Percentiles rank a stretch among this genome's conserved stretches.
Conservation (phyloP, 2,797 vertebrate species). For the Lateolabrax maculatus region DNA sequence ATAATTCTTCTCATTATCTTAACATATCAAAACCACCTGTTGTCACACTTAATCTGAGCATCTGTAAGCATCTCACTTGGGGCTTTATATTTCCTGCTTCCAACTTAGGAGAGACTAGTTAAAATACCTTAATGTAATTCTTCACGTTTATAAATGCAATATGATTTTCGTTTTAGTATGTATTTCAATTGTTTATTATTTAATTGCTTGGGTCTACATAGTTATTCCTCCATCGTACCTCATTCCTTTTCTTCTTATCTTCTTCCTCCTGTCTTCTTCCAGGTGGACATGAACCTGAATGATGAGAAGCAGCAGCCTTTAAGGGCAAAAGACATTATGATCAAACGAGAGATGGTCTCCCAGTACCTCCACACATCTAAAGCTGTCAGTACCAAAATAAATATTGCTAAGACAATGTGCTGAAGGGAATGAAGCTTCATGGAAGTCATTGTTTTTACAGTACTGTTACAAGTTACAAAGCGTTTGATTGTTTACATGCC, state of each 20-base stretch:
- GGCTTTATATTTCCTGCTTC: background rate
- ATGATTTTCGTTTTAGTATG: background rate
- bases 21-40: background rate
- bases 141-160: background rate
- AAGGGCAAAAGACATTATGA: conserved; percentile 90
- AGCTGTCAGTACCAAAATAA: conserved; percentile 84
- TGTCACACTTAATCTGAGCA: background rate
- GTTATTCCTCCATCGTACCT: background rate
- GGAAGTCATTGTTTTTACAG: background rate
- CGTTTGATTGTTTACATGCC: background rate
- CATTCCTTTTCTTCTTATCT: background rate
- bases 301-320: conserved; percentile 92
- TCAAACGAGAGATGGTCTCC: conserved; percentile 95
- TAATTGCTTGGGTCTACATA: background rate
- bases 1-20: background rate
- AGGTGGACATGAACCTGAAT: conserved; percentile 95
- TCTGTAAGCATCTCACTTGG: background rate
- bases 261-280: conserved; percentile 11
- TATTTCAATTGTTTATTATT: background rate
- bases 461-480: background rate
- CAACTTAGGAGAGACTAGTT: background rate
- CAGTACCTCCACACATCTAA: conserved; percentile 93
- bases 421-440: background rate
- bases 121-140: background rate
- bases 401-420: background rate